Percentiles rank a stretch among this genome's conserved stretches.
phyloP scores from a whole-genome alignment of 37 sponge, comb jelly and placozoan genomes.

The Tethya wilhelma region DNA sequence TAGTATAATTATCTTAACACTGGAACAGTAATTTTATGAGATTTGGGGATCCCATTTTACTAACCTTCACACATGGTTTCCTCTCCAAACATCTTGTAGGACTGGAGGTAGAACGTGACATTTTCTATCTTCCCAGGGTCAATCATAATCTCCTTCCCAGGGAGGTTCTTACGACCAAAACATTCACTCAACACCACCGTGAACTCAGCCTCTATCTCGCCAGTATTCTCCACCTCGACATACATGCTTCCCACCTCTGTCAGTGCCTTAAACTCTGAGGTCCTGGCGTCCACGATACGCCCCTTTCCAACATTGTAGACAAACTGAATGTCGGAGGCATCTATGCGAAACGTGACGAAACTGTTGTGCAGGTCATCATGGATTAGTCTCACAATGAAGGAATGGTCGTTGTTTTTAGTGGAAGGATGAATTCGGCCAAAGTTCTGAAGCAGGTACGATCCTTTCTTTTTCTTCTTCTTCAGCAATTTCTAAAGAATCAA shows the following conservation, averaged over 20 bases:
- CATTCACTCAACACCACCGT: slow-evolving; percentile 60
- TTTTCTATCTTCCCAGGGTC: slow-evolving; percentile 50
- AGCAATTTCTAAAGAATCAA: neutral
- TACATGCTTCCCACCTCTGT: slow-evolving; percentile 14
- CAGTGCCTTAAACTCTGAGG: slow-evolving; percentile 25
- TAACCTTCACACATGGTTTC: slow-evolving; percentile 67
- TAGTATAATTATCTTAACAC: neutral
- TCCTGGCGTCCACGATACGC: slow-evolving; percentile 56
- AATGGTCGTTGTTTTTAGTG: slow-evolving; percentile 54
- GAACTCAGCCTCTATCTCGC: slow-evolving; percentile 64
- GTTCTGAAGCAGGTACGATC: slow-evolving; percentile 63
- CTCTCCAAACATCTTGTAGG: slow-evolving; percentile 15
- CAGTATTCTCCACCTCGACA: slow-evolving; percentile 77
- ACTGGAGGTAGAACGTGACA: slow-evolving; percentile 41
- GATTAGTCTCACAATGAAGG: slow-evolving; percentile 58
- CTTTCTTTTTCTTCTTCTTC: slow-evolving; percentile 43
- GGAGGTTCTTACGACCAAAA: slow-evolving; percentile 17
- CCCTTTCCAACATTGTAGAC: slow-evolving; percentile 70
- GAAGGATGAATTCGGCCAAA: slow-evolving; percentile 67
- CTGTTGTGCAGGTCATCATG: slow-evolving; percentile 73
- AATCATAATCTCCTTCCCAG: slow-evolving; percentile 28
- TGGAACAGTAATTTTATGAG: neutral
- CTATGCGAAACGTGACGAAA: slow-evolving; percentile 69
- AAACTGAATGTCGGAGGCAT: slow-evolving; percentile 68
- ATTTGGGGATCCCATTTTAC: neutral